These are phyloP conservation scores for Alca torda DNA, from an alignment of 2,797 vertebrate genomes.

Conservation along the genomic window DNA sequence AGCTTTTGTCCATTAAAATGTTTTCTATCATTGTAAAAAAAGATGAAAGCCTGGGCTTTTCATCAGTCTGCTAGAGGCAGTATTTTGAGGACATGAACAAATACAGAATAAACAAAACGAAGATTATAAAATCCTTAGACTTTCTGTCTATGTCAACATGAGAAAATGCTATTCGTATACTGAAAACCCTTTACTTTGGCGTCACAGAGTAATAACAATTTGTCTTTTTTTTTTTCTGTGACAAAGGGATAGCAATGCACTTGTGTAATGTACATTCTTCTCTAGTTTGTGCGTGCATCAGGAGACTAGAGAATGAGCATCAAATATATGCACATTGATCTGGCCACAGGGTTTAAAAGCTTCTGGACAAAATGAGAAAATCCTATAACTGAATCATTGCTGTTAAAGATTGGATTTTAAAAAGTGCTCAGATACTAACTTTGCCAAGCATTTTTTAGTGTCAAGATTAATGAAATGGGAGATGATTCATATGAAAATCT, in stretches of 20 bases:
- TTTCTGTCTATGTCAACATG: not conserved
- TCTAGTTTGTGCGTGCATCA: not conserved
- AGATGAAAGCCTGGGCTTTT: not conserved
- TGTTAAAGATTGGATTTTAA: not conserved
- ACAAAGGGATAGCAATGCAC: not conserved
- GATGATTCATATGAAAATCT: not conserved
- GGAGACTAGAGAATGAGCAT: not conserved
- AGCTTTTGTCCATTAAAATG: not conserved
- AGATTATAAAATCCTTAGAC: not conserved
- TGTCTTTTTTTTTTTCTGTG: fast-evolving
- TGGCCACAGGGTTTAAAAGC: not conserved
- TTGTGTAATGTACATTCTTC: not conserved
- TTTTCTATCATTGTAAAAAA: not conserved
- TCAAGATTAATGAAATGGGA: not conserved
- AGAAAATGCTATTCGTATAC: not conserved
- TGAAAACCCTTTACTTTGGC: not conserved
- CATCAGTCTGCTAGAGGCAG: not conserved
- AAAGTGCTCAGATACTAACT: not conserved
- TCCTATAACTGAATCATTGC: not conserved
- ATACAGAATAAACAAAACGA: not conserved
- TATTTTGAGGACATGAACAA: not conserved
- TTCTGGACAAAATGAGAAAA: not conserved
- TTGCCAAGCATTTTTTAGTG: not conserved
- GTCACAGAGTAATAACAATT: not conserved
- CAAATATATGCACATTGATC: not conserved